Evolutionary conservation across 2,888 invertebrate species (phyloP), one percentile per base, ranked within the genome.

Genomic region (Julus scanicus): DNA sequence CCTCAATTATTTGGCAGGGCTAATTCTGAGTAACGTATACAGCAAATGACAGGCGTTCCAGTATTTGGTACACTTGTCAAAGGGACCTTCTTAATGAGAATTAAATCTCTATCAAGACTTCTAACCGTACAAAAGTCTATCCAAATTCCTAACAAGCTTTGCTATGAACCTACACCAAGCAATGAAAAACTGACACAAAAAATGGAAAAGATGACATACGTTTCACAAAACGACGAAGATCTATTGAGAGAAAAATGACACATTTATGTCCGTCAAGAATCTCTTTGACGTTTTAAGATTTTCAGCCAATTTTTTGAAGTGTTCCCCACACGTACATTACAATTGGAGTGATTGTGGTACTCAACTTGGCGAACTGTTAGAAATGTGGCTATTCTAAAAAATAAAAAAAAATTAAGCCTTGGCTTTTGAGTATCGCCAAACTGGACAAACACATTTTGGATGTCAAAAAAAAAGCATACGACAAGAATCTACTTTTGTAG

Each of bases 11-110:
- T 80, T 80, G 80, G 29, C 37, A 37, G 80, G 37, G 13, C 80
- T 80, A 80, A 37, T 80, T 80, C 80, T 80, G 80, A 80, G 80
- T 80, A 71, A 71, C 44, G 53, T 53, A 17, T 29, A 80, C 15
- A 80, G 80, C 37, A 80, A 13, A 15, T 39, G 80, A 80, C 37
- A 80, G 15, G 80, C 37, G 37, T 37, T 80, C 37, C 15, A 29
- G 37, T 6, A 80, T 29, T 37, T 37, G 37, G 53, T 15, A 37
- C 37, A 39, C 11, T 39, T 80, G 80, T 37, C 37, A 80, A 80
- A 37, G 37, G 29, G 29, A 71, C 29, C 37, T 37, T 80, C 9
- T 80, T 80, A 80, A 15, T 29, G 11, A 29, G 29, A 71, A 29
- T 71, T 37, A 39, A 80, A 80, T 2, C 37, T 80, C 80, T 80